Evolutionary conservation across 2,797 vertebrate genomes (phyloP).

Genomic region (Enteromius fasciolatus): DNA sequence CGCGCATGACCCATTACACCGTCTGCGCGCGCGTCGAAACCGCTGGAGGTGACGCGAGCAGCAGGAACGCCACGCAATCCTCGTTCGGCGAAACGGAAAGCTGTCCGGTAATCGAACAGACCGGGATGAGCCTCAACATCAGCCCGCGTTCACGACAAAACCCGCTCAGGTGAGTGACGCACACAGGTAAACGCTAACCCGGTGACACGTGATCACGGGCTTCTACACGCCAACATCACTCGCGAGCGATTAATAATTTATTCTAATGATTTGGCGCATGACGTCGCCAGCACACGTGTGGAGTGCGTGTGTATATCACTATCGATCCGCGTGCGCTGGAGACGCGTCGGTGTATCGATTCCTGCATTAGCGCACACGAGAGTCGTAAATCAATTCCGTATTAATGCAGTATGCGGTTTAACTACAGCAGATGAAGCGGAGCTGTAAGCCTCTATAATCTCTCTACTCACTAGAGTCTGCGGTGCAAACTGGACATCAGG

Average conservation of each 20-base stretch:
- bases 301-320: not conserved
- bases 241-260: not conserved
- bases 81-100: not conserved
- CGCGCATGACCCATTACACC: slow-evolving; percentile 47
- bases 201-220: not conserved
- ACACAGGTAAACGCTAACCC: slow-evolving; percentile 33
- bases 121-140: not conserved
- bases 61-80: not conserved
- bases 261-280: not conserved
- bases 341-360: not conserved
- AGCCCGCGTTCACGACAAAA: not conserved
- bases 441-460: not conserved
- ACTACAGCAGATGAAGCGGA: not conserved
- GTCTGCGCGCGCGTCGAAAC: not conserved
- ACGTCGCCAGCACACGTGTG: slow-evolving; percentile 11
- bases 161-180: slow-evolving; percentile 42
- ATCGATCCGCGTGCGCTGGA: not conserved
- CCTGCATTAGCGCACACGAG: not conserved
- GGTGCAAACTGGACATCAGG: not conserved
- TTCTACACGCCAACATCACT: not conserved
- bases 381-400: not conserved
- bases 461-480: not conserved
- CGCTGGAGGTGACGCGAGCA: not conserved
- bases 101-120: not conserved
- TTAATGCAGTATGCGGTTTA: not conserved